Evolutionary conservation across 2,113 vertebrate species (phyloP), one percentile per base, ranked within the genome.

Genomic region (Rhea americana): DNA sequence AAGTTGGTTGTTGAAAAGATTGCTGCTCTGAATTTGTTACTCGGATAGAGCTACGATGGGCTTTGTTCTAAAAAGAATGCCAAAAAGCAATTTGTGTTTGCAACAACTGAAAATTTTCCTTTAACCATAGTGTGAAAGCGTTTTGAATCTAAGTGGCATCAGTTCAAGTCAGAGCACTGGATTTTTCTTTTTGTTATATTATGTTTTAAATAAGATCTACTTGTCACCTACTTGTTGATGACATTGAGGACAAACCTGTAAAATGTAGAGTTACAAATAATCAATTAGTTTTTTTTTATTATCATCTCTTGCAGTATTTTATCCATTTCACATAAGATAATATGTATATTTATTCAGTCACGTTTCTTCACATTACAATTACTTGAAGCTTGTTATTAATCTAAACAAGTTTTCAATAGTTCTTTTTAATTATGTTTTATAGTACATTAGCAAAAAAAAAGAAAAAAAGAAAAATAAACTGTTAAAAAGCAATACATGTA

Each of bases 41-140:
- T 61, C 24, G 61, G 43, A 24, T 90, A 83, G 56, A 87, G 82
- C 82, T 90, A 83, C n/a, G 48, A 56, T 58, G 37, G 11, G 68
- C 24, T 93, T 89, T 22, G 65, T 87, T 94, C 37, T 87, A 62
- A 76, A 61, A 73, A 92, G 48, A 93, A 45, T 26, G 25, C 62
- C 15, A 5, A 41, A 47, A 56, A 3, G 6, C 6, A 20, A 5
- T 41, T 61, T 32, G 43, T 53, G 15, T 73, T 85, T 68, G 6
- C 66, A 62, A 37, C 16, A 50, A 24, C 5, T 48, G 26, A 11
- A 59, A 37, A 37, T 41, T 63, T 20, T 71, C 2, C 18, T 87
- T 74, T 68, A 51, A 43, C 78, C 9, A 35, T 78, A 43, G 3
- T 35, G 32, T n/a, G 45, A 59, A 66, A 67, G 18, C 37, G 71